phyloP scores from a whole-genome alignment of 2,113 vertebrate species.

The Chiloscyllium plagiosum region DNA sequence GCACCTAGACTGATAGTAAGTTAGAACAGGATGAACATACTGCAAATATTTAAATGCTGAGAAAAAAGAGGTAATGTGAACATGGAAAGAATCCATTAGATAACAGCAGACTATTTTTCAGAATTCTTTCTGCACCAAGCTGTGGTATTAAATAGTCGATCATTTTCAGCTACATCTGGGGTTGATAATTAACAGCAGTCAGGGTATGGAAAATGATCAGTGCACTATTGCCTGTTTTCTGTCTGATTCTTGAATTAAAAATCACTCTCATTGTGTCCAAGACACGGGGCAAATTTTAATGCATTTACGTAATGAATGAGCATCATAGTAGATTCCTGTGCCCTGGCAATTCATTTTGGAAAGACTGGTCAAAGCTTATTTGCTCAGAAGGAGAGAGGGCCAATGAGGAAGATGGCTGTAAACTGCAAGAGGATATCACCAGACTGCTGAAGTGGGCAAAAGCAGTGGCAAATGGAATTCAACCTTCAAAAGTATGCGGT shows the following conservation, averaged over 20 bases:
- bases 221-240: not conserved
- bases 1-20: not conserved
- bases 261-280: not conserved
- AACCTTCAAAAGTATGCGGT: too few species aligned
- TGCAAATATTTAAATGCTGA: not conserved
- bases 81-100: not conserved
- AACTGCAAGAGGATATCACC: too few species aligned
- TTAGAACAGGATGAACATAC: not conserved
- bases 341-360: not conserved
- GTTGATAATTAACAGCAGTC: not conserved
- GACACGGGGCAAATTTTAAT: not conserved
- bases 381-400: not conserved
- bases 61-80: not conserved
- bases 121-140: not conserved
- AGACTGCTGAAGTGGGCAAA: too few species aligned
- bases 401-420: too few species aligned
- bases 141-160: not conserved
- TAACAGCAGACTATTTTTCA: not conserved
- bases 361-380: not conserved
- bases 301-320: not conserved
- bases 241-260: not conserved
- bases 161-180: not conserved
- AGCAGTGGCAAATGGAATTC: too few species aligned
- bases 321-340: not conserved
- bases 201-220: not conserved